Percentiles rank a stretch among this genome's conserved stretches.
These are phyloP conservation scores for Eucidaris tribuloides DNA, from an alignment of 35 echinoderm and acorn worm genomes.

Conservation along the genomic window DNA sequence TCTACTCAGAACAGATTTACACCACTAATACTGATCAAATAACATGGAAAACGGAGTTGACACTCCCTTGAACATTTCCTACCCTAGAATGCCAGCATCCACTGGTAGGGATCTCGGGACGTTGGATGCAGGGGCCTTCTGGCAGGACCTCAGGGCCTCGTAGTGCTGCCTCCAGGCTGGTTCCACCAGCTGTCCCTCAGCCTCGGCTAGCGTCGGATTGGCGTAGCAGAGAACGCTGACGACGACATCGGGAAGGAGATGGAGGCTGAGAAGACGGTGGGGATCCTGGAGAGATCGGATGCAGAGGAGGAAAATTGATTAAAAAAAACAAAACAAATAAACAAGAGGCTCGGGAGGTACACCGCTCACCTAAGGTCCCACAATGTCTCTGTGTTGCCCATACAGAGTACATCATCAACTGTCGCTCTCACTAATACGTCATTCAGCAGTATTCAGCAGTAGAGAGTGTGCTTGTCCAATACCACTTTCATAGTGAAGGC, in stretches of 20 bases:
- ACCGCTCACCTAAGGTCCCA: neutral
- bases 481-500: no score
- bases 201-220: constrained; percentile 64
- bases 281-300: constrained; percentile 42
- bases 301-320: neutral
- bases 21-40: no score
- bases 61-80: no score
- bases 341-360: neutral
- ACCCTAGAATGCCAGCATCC: constrained; percentile 83
- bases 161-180: constrained; percentile 60
- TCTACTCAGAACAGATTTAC: no score
- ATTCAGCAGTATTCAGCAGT: no score
- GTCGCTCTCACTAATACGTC: neutral
- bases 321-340: neutral
- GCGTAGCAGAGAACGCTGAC: constrained; percentile 85
- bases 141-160: constrained; percentile 55
- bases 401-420: no score
- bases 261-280: constrained; percentile 75
- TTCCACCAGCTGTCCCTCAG: constrained; percentile 62
- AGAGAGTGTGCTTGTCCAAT: neutral
- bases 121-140: constrained; percentile 46
- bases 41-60: no score
- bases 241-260: constrained; percentile 66
- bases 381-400: neutral
- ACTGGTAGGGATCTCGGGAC: constrained; percentile 45